Base-by-base conservation (phyloP, 2,888 invertebrate species). In the Minunthozetes semirufus region DNA sequence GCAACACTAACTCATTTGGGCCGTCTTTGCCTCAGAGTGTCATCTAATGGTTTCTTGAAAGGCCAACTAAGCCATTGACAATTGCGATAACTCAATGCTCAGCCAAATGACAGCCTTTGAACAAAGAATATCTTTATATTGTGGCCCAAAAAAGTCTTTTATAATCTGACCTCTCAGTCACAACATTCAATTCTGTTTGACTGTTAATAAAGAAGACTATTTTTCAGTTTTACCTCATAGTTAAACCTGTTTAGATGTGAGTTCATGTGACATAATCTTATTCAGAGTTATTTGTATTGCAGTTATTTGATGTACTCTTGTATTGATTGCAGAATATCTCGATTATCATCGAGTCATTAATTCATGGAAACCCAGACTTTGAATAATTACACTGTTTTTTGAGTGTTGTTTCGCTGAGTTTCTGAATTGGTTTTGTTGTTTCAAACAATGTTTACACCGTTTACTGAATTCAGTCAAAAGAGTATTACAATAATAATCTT, bases 41-140 rank as follows among this genome's bases (percentile, higher is more conserved):
- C 70, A 70, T 48, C 70, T 48, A 70, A 70, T 70, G 48, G 48
- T 25, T 46, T 38, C 46, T 48, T 48, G 48, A 48, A 25, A 38
- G 48, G 25, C 70, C 70, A 48, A 48, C 70, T 70, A 70, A 70
- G 70, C 68, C 68, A 42, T 68, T 42, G 42, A 70, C 70, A 70
- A 46, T 70, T 19, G 19, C 48, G 2, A 70, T 70, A 46, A 27
- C 48, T 70, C 22, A 70, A 1, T 46, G 1, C 22, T 46, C 42
- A 48, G n/a, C 46, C 22, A 70, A 70, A 48, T 70, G 46, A 48
- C 70, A 70, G 9, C 27, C 70, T 19, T 66, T 46, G 70, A 70
- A 46, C 25, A 70, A 48, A 70, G 42, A 70, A 48, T 70, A 48
- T 48, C 3, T 68, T 11, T 61, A 33, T 59, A 61, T 66, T 17